Evolutionary conservation across 1,140 invertebrate species (phyloP).

Genomic region (Drosophila pectinifera): DNA sequence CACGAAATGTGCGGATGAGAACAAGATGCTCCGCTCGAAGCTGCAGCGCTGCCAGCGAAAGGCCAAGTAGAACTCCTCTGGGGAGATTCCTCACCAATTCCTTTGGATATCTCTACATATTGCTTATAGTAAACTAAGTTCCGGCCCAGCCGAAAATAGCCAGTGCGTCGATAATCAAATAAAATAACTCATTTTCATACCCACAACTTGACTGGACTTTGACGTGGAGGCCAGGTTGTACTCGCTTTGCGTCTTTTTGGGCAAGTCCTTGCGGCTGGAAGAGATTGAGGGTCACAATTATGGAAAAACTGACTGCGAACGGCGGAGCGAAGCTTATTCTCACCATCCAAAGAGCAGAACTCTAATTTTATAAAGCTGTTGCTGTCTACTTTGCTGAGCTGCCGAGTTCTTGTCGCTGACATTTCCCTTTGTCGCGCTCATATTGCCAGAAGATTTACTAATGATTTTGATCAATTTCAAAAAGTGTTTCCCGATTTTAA

Average conservation of each 20-base stretch:
- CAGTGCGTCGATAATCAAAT: slow-evolving; percentile 31
- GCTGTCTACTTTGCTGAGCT: not conserved
- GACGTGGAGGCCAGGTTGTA: not conserved
- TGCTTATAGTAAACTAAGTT: slow-evolving; percentile 6
- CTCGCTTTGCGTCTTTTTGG: not conserved
- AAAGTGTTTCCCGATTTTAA: not conserved
- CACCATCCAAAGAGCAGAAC: slow-evolving; percentile 6
- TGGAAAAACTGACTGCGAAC: not conserved
- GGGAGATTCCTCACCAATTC: not conserved
- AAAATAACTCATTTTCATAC: slow-evolving; percentile 32
- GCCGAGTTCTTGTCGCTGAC: too few relatives aligned
- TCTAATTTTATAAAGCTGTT: not conserved
- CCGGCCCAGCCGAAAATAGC: slow-evolving; percentile 29
- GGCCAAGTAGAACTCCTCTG: slow-evolving; percentile 8
- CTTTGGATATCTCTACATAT: too few relatives aligned
- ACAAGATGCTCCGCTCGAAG: slow-evolving; percentile 86
- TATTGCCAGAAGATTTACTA: not conserved
- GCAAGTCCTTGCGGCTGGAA: not conserved
- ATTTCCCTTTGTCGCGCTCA: not conserved
- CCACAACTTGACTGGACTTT: slow-evolving; percentile 3
- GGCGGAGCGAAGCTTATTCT: too few relatives aligned
- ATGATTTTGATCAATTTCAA: slow-evolving; percentile 7
- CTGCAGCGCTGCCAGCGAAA: slow-evolving; percentile 34
- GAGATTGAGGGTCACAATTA: not conserved
- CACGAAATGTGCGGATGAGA: slow-evolving; percentile 87